phyloP scores from a whole-genome alignment of 1,140 invertebrate species.

The Dendroctonus ponderosae region DNA sequence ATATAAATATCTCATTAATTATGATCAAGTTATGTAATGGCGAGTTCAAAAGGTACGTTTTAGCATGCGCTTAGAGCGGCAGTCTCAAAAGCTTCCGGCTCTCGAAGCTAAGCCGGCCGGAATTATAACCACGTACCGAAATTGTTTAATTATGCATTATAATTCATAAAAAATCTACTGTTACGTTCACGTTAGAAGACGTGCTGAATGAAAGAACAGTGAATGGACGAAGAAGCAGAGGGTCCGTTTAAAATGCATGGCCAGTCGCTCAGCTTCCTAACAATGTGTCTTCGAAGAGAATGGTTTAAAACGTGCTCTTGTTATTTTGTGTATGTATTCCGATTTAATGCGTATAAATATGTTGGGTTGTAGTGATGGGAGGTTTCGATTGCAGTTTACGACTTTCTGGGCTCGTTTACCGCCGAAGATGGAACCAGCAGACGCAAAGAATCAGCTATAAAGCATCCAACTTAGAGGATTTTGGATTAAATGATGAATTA shows the following conservation, averaged over 20 bases:
- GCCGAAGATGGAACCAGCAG: too few species aligned
- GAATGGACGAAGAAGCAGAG: slow-evolving; percentile 17
- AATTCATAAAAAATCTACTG: slow-evolving; percentile 29
- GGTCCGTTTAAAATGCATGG: slow-evolving; percentile 28
- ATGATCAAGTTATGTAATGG: too few species aligned
- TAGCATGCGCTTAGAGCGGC: too few species aligned
- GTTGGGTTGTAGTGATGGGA: slow-evolving; percentile 14
- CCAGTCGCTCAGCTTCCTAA: slow-evolving; percentile 27
- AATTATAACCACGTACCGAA: slow-evolving; percentile 23
- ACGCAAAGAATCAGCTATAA: too few species aligned
- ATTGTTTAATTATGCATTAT: slow-evolving; percentile 20
- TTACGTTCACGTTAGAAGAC: slow-evolving; percentile 24
- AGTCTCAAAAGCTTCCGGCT: too few species aligned
- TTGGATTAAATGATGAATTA: too few species aligned
- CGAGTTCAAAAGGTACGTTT: too few species aligned
- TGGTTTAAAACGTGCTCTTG: slow-evolving; percentile 25
- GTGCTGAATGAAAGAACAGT: slow-evolving; percentile 20
- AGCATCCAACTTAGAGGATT: too few species aligned
- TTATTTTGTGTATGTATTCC: slow-evolving; percentile 25
- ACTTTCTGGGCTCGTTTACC: too few species aligned
- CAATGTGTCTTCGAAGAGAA: slow-evolving; percentile 32
- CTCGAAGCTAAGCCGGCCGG: not conserved
- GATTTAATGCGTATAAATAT: slow-evolving; percentile 27
- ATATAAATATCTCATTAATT: too few species aligned
- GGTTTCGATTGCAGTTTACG: not conserved